Evolutionary conservation across 1,140 invertebrate species (phyloP), one percentile per base, ranked within the genome.

Genomic region (Mamestra configurata): DNA sequence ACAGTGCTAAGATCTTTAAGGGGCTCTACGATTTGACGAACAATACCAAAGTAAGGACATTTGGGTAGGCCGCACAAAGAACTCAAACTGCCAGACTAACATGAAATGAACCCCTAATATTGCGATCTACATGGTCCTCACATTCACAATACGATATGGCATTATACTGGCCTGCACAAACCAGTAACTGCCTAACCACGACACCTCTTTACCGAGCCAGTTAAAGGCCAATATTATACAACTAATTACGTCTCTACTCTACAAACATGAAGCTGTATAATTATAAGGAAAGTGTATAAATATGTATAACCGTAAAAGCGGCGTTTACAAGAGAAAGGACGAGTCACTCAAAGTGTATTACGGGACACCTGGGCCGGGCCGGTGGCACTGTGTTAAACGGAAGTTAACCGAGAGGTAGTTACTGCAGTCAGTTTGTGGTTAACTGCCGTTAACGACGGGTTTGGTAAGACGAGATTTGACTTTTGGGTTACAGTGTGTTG

Each of bases 261-360:
- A 43, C 49, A 49, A 51, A 71, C 46, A 51, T 24, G 13, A 51
- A 24, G 11, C 40, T 71, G 31, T 59, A 59, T 59, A 59, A 27
- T 35, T 43, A 66, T 55, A 70, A 46, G 13, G 18, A 49, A 13
- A 49, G 4, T 49, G 43, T 51, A 51, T 40, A 31, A 71, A 49
- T 57, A 57, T 57, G 53, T 57, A 57, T 24, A 57, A 57, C 53
- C 15, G 22, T 72, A 55, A 55, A 72, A 72, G 59, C 22, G 35
- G 20, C 27, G 61, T 68, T 80, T 80, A 80, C 49, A 11, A 20
- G 27, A 27, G 59, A 86, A 88, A 83, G 70, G 81, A 72, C 81
- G 20, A 89, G 85, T 89, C 88, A 89, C 88, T 89, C 86, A 81
- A 78, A 64, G 24, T 51, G 81, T 70, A 84, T 88, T 85, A 85